A percentile compares a stretch with the other conserved stretches of the same genome.
Conservation (phyloP, 2,113 vertebrate genomes). For the Spilogale gracilis region DNA sequence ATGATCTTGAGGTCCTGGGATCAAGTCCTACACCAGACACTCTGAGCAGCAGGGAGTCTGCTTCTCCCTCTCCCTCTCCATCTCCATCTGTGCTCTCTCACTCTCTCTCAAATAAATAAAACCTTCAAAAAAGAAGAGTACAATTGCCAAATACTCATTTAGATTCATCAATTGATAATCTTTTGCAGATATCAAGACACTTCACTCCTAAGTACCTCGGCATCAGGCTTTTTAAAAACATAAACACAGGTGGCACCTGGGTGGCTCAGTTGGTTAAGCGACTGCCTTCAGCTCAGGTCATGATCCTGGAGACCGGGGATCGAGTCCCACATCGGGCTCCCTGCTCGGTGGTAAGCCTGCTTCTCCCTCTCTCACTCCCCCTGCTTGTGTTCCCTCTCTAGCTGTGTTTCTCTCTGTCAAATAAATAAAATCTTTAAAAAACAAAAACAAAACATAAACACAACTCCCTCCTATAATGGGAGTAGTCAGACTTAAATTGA, state of each 20-base stretch:
- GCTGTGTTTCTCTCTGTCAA: too few relatives aligned
- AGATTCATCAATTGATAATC: background rate
- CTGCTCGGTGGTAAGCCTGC: too few relatives aligned
- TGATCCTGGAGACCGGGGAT: too few relatives aligned
- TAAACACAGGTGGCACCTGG: background rate
- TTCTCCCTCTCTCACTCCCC: too few relatives aligned
- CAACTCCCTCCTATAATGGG: too few relatives aligned
- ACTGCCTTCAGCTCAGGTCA: too few relatives aligned
- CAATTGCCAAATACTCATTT: background rate
- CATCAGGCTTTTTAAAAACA: constrained; percentile 26
- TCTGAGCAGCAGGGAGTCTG: background rate
- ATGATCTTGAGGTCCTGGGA: background rate
- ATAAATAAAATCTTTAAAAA: too few relatives aligned
- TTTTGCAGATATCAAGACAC: background rate
- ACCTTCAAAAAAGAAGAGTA: background rate
- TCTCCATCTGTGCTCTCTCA: background rate
- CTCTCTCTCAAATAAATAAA: background rate
- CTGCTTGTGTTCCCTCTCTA: too few relatives aligned
- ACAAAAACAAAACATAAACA: too few relatives aligned
- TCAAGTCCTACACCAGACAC: background rate
- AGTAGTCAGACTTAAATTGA: background rate
- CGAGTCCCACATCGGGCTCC: too few relatives aligned
- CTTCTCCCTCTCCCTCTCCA: background rate
- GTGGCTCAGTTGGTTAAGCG: too few relatives aligned
- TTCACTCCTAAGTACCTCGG: background rate